These are phyloP conservation scores for Drosophila mimetica DNA, from an alignment of 2,888 invertebrate species.

Conservation along the genomic window DNA sequence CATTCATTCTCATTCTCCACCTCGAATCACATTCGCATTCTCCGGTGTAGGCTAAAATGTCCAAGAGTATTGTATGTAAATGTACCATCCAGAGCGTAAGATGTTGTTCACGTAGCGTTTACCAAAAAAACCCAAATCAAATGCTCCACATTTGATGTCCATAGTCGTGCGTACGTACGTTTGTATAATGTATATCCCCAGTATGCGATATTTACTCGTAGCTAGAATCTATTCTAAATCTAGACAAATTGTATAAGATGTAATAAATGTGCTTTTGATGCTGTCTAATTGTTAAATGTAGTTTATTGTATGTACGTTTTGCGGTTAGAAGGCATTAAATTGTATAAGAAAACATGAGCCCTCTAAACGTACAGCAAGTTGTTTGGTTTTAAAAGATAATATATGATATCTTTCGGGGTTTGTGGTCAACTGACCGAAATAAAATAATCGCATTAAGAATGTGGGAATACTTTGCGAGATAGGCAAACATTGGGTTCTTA, in stretches of 20 bases:
- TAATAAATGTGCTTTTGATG: conserved; percentile 40
- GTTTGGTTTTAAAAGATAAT: background rate
- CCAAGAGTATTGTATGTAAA: background rate
- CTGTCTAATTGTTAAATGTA: conserved; percentile 31
- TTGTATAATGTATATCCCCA: conserved; percentile 12
- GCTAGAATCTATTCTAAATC: conserved; percentile 22
- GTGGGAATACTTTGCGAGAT: background rate
- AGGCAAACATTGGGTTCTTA: no score
- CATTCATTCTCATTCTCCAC: conserved; percentile 5
- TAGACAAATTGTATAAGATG: conserved; percentile 24
- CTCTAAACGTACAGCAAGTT: background rate
- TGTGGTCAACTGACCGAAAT: conserved; percentile 2
- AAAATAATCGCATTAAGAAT: background rate
- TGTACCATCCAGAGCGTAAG: conserved; percentile 4
- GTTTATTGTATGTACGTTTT: background rate
- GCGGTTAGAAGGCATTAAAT: background rate
- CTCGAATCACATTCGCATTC: background rate
- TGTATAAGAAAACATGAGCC: conserved; percentile 1
- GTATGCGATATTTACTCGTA: conserved; percentile 21
- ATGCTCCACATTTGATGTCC: no score
- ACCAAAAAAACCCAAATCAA: no score
- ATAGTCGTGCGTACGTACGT: conserved; percentile 16
- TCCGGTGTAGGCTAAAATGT: background rate
- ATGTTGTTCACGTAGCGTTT: conserved; percentile 28
- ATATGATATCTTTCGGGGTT: background rate